Evolutionary conservation across 2,888 invertebrate species (phyloP), one percentile per base, ranked within the genome.

Genomic region (Gortyna flavago): DNA sequence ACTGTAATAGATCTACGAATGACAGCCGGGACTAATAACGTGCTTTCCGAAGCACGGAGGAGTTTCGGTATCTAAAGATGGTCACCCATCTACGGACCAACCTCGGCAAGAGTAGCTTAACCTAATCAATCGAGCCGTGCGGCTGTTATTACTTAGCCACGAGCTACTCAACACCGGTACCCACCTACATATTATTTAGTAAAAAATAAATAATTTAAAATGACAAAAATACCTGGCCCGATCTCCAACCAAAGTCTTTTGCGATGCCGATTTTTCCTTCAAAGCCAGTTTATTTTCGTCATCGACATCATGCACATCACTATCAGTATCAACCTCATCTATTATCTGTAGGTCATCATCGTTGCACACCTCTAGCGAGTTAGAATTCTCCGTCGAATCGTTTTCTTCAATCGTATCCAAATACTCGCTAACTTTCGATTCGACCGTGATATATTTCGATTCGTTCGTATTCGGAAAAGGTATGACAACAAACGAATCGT

Each of bases 371-470:
- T 88, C 81, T 9, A 90, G 83, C 41, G 90, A 90, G 0, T 85
- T 78, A 3, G 87, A 87, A 0, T 88, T 89, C 75, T 93, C 92
- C 0, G 87, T 90, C 0, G 85, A 71, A 74, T 93, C 92, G 67
- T 90, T 91, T 71, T 95, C 95, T 21, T 93, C 93, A 8, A 95
- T 94, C 0, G 94, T 93, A 61, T 94, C 94, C 32, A 95, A 84
- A 82, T 88, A 94, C 61, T 94, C 94, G 51, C 91, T 91, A 0
- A 85, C 82, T 75, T 91, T 91, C 1, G 80, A 54, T 32, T 88
- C 89, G 21, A 88, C 74, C 25, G 80, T 75, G 0, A 80, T 83
- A 32, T 87, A 85, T 51, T 89, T 85, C 16, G 87, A 61, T 11
- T 85, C 87, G 2, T 62, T 66, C 21, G 21, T 66, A 69, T 69